A percentile compares a stretch with the other conserved stretches of the same genome.
phyloP scores from a whole-genome alignment of 2,113 vertebrate species.

The Canis aureus region DNA sequence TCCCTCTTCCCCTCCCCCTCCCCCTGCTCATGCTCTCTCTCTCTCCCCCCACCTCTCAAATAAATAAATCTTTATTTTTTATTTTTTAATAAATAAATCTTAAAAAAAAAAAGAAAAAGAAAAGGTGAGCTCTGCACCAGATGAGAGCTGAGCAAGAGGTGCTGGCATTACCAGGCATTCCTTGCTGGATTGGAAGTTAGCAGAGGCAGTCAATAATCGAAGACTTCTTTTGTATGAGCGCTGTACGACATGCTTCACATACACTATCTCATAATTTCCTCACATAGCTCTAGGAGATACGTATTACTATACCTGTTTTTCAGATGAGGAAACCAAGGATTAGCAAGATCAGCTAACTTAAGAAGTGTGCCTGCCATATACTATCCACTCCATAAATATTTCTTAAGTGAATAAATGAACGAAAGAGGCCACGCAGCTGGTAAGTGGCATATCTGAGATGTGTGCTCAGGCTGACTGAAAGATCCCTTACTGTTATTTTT shows the following conservation, averaged over 20 bases:
- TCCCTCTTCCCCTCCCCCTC: not conserved
- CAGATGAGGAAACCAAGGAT: not conserved
- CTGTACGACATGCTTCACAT: not conserved
- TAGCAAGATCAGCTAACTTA: not conserved
- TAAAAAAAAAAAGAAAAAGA: not conserved
- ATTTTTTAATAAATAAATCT: not conserved
- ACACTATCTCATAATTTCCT: not conserved
- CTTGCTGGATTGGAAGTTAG: not conserved
- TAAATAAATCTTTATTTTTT: not conserved
- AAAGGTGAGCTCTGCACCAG: too few species aligned
- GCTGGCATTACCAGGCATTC: not conserved
- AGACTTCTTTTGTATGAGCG: not conserved
- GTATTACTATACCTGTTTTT: not conserved
- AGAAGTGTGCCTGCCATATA: not conserved
- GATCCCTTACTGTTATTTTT: slow-evolving; percentile 10
- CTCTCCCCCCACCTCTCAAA: not conserved
- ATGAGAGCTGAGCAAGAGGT: not conserved
- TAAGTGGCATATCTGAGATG: not conserved
- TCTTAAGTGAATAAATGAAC: not conserved
- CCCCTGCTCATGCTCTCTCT: not conserved
- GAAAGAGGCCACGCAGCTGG: not conserved
- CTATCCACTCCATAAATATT: not conserved
- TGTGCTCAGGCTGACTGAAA: not conserved
- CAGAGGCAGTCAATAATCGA: not conserved
- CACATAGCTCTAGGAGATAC: not conserved